Conservation (phyloP, 64 coral and sea anemone genomes). For the Dendrophyllia cribrosa region DNA sequence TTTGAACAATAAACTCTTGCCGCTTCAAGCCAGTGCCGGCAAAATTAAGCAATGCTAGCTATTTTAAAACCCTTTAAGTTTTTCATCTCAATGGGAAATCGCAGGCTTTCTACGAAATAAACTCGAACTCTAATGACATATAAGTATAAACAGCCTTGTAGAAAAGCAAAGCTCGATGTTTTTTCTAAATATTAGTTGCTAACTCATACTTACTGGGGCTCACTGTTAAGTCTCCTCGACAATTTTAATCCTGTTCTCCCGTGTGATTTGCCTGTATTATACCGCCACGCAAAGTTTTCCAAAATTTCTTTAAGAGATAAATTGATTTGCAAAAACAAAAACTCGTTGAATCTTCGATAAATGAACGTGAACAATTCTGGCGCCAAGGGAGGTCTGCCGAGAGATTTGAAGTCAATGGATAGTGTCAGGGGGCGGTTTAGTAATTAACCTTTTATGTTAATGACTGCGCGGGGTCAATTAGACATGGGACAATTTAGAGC, state of each 20-base stretch:
- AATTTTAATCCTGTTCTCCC: background rate
- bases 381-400: conserved; percentile 36
- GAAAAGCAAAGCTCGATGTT: background rate
- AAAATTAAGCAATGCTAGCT: background rate
- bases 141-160: no score
- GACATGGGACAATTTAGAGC: background rate
- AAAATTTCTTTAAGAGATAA: background rate
- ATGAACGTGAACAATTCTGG: background rate
- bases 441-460: conserved; percentile 39
- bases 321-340: background rate
- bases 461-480: conserved; percentile 10
- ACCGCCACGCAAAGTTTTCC: background rate
- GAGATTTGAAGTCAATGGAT: background rate
- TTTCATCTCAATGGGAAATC: no score
- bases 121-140: no score
- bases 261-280: background rate
- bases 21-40: background rate
- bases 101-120: no score
- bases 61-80: background rate
- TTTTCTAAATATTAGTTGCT: conserved; percentile 34
- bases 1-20: background rate
- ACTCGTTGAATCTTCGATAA: background rate
- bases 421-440: background rate
- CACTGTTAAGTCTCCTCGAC: no score
- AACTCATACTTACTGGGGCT: background rate